Percentiles rank a stretch among this genome's conserved stretches.
Conservation (phyloP, 2,113 vertebrate genomes). For the Phaethornis superciliosus region DNA sequence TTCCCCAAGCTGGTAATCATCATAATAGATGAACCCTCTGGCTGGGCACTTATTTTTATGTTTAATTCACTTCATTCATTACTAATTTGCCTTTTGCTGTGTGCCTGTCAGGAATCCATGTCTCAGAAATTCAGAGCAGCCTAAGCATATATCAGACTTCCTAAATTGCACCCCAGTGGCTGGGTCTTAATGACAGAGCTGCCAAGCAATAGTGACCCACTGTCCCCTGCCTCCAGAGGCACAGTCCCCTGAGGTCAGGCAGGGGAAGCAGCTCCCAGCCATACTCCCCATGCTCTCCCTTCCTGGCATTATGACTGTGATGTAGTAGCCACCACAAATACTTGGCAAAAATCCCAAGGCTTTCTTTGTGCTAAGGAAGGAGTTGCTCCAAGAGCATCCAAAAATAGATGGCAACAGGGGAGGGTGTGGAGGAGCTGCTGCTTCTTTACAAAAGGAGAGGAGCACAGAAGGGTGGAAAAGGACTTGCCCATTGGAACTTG, state of each 20-base stretch:
- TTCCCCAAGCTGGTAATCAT: not conserved
- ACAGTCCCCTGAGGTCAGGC: not conserved
- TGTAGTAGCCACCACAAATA: not conserved
- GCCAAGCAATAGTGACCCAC: not conserved
- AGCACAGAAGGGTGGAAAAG: not conserved
- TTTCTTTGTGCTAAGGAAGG: not conserved
- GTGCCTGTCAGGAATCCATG: constrained; percentile 3
- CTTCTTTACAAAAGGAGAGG: not conserved
- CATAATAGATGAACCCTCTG: not conserved
- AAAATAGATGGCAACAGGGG: not conserved
- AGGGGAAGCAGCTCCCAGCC: not conserved
- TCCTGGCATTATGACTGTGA: not conserved
- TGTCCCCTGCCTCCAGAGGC: not conserved
- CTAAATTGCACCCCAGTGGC: constrained; percentile 3
- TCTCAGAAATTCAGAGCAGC: constrained; percentile 36
- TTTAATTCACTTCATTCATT: constrained; percentile 45
- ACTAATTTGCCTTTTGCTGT: constrained; percentile 30
- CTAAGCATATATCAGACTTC: not conserved
- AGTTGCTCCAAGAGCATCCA: accelerated
- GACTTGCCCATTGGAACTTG: not conserved
- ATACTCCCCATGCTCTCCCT: too few relatives aligned
- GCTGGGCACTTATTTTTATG: not conserved
- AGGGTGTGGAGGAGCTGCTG: not conserved
- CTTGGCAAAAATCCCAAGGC: not conserved
- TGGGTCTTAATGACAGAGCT: not conserved